A percentile compares a stretch with the other conserved stretches of the same genome.
These are phyloP conservation scores for Mycalesis mineus DNA, from an alignment of 2,888 invertebrate genomes.

Conservation along the genomic window DNA sequence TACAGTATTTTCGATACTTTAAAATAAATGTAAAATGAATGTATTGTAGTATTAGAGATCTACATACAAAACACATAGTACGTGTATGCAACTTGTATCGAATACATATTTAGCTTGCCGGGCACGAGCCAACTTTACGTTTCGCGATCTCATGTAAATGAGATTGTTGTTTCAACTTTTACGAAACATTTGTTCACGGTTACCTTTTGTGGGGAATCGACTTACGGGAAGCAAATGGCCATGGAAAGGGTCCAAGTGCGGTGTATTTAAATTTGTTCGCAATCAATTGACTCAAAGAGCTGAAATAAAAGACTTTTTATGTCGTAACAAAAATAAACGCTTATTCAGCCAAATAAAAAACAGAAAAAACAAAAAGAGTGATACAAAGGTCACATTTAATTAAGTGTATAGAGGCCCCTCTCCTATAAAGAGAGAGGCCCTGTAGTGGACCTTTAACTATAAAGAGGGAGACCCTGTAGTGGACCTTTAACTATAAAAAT, in stretches of 20 bases:
- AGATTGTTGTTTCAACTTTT: conserved; percentile 28
- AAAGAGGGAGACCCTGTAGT: too few relatives aligned
- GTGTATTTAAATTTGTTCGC: not conserved
- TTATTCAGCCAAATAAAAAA: too few relatives aligned
- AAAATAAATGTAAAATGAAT: too few relatives aligned
- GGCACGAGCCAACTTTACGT: conserved; percentile 37
- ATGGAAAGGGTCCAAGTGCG: not conserved
- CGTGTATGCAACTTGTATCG: conserved; percentile 21
- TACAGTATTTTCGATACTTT: too few relatives aligned
- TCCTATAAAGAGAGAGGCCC: too few relatives aligned
- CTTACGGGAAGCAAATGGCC: not conserved
- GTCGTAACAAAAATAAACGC: too few relatives aligned
- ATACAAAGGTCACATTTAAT: too few relatives aligned
- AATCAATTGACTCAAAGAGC: not conserved
- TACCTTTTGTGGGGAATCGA: conserved; percentile 15
- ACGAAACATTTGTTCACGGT: conserved; percentile 24
- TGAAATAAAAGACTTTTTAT: too few relatives aligned
- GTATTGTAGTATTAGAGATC: not conserved
- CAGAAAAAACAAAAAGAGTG: too few relatives aligned
- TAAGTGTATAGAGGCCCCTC: too few relatives aligned
- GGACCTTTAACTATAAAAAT: too few relatives aligned
- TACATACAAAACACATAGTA: not conserved
- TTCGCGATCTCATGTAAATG: conserved; percentile 39
- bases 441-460: too few relatives aligned
- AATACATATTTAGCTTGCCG: conserved; percentile 31